Evolutionary conservation across 2,113 vertebrate species (phyloP), one percentile per base, ranked within the genome.

Genomic region (Oriolus oriolus): DNA sequence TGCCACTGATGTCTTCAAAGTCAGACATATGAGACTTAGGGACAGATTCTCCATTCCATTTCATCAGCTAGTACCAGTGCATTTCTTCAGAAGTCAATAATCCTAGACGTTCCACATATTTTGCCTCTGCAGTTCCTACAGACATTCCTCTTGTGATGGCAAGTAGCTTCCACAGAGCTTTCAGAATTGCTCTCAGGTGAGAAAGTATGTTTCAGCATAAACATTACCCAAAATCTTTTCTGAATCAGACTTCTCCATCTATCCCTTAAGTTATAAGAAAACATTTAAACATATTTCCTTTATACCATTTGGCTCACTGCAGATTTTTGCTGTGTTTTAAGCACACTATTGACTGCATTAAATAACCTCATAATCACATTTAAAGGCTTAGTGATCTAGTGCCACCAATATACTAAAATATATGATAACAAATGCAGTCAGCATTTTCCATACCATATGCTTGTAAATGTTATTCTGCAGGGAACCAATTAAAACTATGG

Each of bases 401-500:
- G 97, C 96, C 97, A 98, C 95, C 89, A 95, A 91, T 95, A 84
- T 75, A 94, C 86, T 94, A 96, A 97, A 97, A 97, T 92, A 97
- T 95, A 97, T 49, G 92, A 90, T 97, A 98, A 97, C 97, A 98
- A 98, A 98, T 97, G 97, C 97, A 98, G 98, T 98, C 98, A 98
- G 98, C 98, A 98, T 97, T 98, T 98, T 98, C 97, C 96, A 97
- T 98, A 98, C 97, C 98, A 97, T 97, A 98, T 98, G 98, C 97
- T 98, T 98, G 96, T 98, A 95, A 98, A 97, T 96, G 97, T 96
- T 98, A 98, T 98, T 99, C 98, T 98, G 98, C 97, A 95, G 98
- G 98, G 98, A 98, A 98, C 98, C 98, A 99, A 99, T 99, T 99
- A 99, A 98, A 98, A 97, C 96, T 98, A 98, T 97, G 98, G 98